These are phyloP conservation scores for Entomobrya multifasciata DNA, from an alignment of 2,888 invertebrate genomes.

Conservation along the genomic window DNA sequence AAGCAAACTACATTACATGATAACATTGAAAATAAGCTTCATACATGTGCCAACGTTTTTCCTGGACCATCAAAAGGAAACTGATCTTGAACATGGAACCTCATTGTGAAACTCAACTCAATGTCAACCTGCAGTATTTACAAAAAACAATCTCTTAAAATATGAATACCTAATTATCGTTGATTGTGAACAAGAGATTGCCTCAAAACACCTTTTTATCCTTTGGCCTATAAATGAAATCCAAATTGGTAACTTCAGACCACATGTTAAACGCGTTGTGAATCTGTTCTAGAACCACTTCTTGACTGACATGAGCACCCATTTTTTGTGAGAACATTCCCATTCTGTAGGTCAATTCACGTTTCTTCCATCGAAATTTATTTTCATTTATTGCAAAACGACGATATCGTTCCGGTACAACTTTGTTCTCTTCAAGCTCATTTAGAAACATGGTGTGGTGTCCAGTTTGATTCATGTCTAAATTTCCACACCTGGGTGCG, in stretches of 20 bases:
- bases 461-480: constrained; percentile 63
- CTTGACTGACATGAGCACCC: constrained; percentile 58
- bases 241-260: constrained; percentile 72
- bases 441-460: constrained; percentile 60
- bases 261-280: constrained; percentile 73
- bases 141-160: neutral
- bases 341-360: constrained; percentile 73
- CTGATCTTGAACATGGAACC: constrained; percentile 80
- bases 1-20: too few relatives aligned
- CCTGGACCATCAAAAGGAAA: constrained; percentile 81
- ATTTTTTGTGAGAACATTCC: constrained; percentile 68
- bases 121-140: constrained; percentile 79
- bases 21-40: too few relatives aligned
- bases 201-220: constrained; percentile 49
- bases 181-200: neutral
- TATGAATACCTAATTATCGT: neutral
- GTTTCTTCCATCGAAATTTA: constrained; percentile 67
- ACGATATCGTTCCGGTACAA: constrained; percentile 39
- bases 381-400: constrained; percentile 64
- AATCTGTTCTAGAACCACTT: constrained; percentile 64
- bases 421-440: constrained; percentile 4
- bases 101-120: constrained; percentile 80
- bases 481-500: constrained; percentile 77
- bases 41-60: constrained; percentile 81
- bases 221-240: constrained; percentile 68